These are phyloP conservation scores for Cerceris ruficornis DNA, from an alignment of 2,888 invertebrate genomes.

Conservation along the genomic window DNA sequence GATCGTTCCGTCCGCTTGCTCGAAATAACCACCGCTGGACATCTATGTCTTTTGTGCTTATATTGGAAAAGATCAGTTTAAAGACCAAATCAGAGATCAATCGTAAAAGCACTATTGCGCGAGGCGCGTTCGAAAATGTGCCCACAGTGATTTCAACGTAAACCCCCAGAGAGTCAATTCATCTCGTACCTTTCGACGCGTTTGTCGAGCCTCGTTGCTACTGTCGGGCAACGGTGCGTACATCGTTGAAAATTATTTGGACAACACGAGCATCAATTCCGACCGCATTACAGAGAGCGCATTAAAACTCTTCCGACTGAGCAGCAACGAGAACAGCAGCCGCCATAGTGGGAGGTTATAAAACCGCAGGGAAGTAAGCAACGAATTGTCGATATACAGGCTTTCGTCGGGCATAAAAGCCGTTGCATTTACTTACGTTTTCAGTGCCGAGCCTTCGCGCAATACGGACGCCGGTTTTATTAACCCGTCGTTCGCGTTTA, in stretches of 20 bases:
- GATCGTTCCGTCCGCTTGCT: too few relatives aligned
- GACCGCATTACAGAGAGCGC: slow-evolving; percentile 7
- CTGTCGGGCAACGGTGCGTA: background rate
- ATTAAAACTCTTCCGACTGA: slow-evolving; percentile 12
- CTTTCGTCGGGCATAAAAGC: slow-evolving; percentile 31
- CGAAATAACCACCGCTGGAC: too few relatives aligned
- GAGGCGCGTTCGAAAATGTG: too few relatives aligned
- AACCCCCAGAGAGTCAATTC: too few relatives aligned
- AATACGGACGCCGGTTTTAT: slow-evolving; percentile 39
- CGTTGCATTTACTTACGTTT: slow-evolving; percentile 43
- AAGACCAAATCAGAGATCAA: too few relatives aligned
- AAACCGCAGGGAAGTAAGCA: slow-evolving; percentile 22
- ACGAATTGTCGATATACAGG: slow-evolving; percentile 35
- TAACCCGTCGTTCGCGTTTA: slow-evolving; percentile 45
- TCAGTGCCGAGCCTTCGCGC: slow-evolving; percentile 11
- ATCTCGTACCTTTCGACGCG: background rate
- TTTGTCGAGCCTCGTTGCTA: background rate
- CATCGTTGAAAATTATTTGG: background rate
- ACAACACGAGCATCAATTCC: background rate
- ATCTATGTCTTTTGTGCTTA: too few relatives aligned
- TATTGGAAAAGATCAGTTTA: too few relatives aligned
- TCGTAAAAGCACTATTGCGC: too few relatives aligned
- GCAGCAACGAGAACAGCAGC: background rate
- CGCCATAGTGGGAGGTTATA: background rate
- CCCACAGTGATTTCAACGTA: too few relatives aligned